A percentile compares a stretch with the other conserved stretches of the same genome.
phyloP scores from a whole-genome alignment of 2,797 vertebrate species.

The Cetoscarus ocellatus region DNA sequence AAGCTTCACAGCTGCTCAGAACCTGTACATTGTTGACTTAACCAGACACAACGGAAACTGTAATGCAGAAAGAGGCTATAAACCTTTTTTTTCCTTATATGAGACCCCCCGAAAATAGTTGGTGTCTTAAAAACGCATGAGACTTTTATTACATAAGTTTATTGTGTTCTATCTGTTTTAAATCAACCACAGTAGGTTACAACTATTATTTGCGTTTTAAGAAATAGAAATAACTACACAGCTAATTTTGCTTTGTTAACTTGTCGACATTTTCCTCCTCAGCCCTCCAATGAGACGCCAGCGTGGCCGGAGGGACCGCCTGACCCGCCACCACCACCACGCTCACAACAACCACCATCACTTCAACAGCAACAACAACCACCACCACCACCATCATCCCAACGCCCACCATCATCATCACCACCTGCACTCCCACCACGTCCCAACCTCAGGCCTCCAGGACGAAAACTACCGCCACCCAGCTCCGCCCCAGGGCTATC shows the following conservation, averaged over 20 bases:
- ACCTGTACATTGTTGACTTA: too few species aligned
- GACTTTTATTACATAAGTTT: too few species aligned
- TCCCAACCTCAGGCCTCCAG: slow-evolving; percentile 82
- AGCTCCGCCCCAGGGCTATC: slow-evolving; percentile 76
- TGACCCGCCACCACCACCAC: slow-evolving; percentile 89
- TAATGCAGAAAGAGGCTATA: too few species aligned
- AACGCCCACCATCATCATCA: slow-evolving; percentile 75
- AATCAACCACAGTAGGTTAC: not conserved
- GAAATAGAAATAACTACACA: not conserved
- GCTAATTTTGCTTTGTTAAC: slow-evolving; percentile 7
- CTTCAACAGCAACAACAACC: slow-evolving; percentile 48
- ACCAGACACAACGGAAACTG: too few species aligned
- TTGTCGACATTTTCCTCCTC: slow-evolving; percentile 39
- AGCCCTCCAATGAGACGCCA: slow-evolving; percentile 97
- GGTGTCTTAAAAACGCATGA: too few species aligned
- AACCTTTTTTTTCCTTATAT: too few species aligned
- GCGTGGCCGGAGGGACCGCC: slow-evolving; percentile 88
- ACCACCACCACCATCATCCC: slow-evolving; percentile 61
- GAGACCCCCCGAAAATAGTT: too few species aligned
- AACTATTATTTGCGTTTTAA: not conserved
- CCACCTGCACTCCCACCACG: slow-evolving; percentile 76
- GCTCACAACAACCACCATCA: slow-evolving; percentile 64
- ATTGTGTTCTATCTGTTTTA: not conserved
- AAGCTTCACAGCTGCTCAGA: too few species aligned
- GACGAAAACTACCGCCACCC: slow-evolving; percentile 96